A percentile compares a stretch with the other conserved stretches of the same genome.
phyloP scores from a whole-genome alignment of 2,888 invertebrate species.

The Yponomeuta malinellus region DNA sequence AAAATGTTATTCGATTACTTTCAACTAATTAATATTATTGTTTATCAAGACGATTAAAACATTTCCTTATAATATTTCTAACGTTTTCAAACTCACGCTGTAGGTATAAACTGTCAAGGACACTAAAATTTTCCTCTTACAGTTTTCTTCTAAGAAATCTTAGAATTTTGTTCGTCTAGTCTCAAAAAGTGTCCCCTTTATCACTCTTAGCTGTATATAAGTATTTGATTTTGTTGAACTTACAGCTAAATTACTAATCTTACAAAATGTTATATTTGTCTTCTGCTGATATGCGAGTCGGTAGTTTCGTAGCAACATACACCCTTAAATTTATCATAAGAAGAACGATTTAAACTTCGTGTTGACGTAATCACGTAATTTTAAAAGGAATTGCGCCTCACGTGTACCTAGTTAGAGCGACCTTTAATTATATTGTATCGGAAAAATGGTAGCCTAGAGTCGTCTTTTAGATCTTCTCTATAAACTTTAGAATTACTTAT shows the following conservation, averaged over 20 bases:
- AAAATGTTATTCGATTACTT: no score
- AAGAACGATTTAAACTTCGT: neutral
- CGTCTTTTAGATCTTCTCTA: constrained; percentile 60
- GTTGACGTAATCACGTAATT: neutral
- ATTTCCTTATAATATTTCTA: no score
- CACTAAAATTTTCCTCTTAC: no score
- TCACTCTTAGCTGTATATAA: constrained; percentile 8
- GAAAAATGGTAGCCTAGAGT: constrained; percentile 34
- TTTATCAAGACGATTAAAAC: no score
- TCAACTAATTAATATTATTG: no score
- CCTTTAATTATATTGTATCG: neutral
- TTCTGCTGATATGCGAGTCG: neutral
- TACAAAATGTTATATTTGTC: neutral
- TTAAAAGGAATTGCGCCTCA: constrained; percentile 6
- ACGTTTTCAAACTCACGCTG: no score
- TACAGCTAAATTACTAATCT: neutral
- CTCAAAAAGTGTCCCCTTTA: neutral
- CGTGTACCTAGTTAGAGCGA: neutral
- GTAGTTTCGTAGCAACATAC: neutral
- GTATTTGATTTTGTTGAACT: constrained; percentile 7
- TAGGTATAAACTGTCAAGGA: no score
- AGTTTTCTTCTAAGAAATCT: no score
- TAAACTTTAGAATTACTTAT: constrained; percentile 43
- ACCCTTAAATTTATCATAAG: neutral
- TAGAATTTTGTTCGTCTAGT: neutral